Evolutionary conservation across 2,888 invertebrate genomes (phyloP), one percentile per base, ranked within the genome.

Genomic region (Spodoptera picta): DNA sequence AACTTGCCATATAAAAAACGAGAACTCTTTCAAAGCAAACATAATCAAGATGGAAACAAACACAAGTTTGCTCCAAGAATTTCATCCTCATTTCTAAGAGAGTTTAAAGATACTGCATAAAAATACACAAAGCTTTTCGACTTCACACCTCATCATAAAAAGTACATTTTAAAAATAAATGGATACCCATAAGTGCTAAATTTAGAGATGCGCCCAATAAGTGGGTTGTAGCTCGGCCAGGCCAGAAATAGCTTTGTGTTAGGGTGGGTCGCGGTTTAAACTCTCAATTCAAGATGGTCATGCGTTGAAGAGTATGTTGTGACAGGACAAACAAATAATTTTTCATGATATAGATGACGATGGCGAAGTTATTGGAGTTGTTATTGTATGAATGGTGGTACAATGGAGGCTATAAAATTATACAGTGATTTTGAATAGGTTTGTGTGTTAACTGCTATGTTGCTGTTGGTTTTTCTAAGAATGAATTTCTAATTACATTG

Each of bases 191-290:
- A 67, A 69, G 70, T 54, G 62, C 73, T 80, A 79, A 73, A 81
- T 63, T 69, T 79, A 79, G 75, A 69, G 48, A 14, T 73, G 69
- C 75, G 61, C 79, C 80, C 82, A 79, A 77, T 80, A 80, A 80
- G 76, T 80, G 77, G 76, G 79, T 79, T 84, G 81, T 75, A 67
- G 73, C 69, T 73, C 65, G 80, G 58, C 71, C 74, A 57, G 46
- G 77, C 78, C 80, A 62, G 60, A 86, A 90, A 90, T 90, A 90
- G 83, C 78, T 65, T 65, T 41, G 59, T 59, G 73, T 83, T 84
- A 59, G 90, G 90, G 90, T 86, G 90, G 85, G 86, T 87, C 75
- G 65, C 36, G 69, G 65, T 62, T 59, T 61, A 14, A 9, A 55
- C 46, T 73, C 64, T 67, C 60, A 60, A 69, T 80, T 67, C 75